Conservation (phyloP, 2,888 invertebrate genomes). For the Teleiodes luculella region DNA sequence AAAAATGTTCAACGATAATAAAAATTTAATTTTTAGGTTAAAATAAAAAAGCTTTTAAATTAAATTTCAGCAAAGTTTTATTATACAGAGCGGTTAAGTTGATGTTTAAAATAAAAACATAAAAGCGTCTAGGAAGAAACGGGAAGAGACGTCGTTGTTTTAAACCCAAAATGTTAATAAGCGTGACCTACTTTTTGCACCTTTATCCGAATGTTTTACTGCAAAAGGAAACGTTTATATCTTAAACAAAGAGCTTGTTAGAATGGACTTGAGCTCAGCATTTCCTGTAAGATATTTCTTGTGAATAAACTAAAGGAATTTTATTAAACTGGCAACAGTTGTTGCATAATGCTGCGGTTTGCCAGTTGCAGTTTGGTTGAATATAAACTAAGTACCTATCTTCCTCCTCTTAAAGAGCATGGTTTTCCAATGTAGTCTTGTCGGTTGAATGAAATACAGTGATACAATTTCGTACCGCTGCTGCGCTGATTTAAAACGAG, state of each 20-base stretch:
- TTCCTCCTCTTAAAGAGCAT: constrained; percentile 42
- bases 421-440: constrained; percentile 54
- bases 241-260: not conserved
- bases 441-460: not conserved
- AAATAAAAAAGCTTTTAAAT: too few species aligned
- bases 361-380: constrained; percentile 25
- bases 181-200: not conserved
- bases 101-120: constrained; percentile 26
- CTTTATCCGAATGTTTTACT: not conserved
- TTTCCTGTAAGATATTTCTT: too few species aligned
- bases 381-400: constrained; percentile 30
- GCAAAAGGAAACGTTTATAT: not conserved
- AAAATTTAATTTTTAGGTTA: too few species aligned
- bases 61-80: too few species aligned
- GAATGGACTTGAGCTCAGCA: not conserved
- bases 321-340: not conserved
- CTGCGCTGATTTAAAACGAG: too few species aligned
- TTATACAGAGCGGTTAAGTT: constrained; percentile 17
- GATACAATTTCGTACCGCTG: not conserved
- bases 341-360: constrained; percentile 2
- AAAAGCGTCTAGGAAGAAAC: not conserved
- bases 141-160: not conserved
- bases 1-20: too few species aligned
- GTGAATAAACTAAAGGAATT: too few species aligned
- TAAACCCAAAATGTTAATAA: not conserved